Percentiles rank a stretch among this genome's conserved stretches.
phyloP scores from a whole-genome alignment of 2,888 invertebrate genomes.

The Argyresthia albistria region DNA sequence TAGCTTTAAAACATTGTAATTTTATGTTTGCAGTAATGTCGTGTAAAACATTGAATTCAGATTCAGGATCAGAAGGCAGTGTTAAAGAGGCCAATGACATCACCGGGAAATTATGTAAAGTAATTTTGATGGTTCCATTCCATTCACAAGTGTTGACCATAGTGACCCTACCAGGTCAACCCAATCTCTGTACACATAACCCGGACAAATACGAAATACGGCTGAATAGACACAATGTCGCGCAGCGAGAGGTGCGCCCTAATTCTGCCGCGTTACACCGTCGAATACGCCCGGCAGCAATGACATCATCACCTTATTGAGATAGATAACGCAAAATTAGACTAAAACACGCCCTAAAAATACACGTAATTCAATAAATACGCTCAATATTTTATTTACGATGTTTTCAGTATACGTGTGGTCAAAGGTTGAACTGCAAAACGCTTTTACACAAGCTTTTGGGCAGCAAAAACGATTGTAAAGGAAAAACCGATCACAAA shows the following conservation, averaged over 20 bases:
- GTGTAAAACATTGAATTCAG: too few relatives aligned
- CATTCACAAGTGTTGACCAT: too few relatives aligned
- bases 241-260: background rate
- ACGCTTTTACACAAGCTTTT: background rate
- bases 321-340: constrained; percentile 52
- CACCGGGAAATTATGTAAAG: too few relatives aligned
- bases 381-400: too few relatives aligned
- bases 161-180: too few relatives aligned
- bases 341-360: constrained; percentile 48
- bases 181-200: background rate
- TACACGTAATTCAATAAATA: background rate
- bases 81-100: too few relatives aligned
- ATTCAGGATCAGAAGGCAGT: too few relatives aligned
- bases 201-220: background rate
- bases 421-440: background rate
- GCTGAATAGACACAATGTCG: background rate
- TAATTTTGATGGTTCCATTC: too few relatives aligned
- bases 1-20: too few relatives aligned
- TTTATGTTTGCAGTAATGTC: too few relatives aligned
- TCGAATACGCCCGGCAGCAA: constrained; percentile 37
- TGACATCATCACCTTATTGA: constrained; percentile 55
- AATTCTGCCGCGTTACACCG: constrained; percentile 35
- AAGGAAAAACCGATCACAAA: too few relatives aligned
- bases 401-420: background rate
- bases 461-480: too few relatives aligned